Evolutionary conservation across 1,140 invertebrate species (phyloP), one percentile per base, ranked within the genome.

Genomic region (Uloborus diversus): DNA sequence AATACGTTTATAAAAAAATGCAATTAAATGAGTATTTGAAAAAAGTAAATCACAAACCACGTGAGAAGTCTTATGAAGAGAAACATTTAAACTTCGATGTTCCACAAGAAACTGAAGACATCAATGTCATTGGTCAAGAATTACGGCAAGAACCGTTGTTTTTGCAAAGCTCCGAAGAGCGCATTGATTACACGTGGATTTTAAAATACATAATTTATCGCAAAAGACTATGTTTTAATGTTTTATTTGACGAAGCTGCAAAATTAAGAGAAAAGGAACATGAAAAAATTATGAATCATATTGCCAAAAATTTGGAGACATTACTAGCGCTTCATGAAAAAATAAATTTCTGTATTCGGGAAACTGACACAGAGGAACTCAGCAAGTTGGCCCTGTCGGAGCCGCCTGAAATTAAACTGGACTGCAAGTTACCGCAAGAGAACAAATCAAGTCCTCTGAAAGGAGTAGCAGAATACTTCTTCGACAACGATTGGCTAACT

Each of bases 191-290:
- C 23, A 47, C 32, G 11, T 37, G 4, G 1, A 65, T 57, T 27
- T 17, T 78, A 37, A 32, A 66, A 23, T 78, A 78, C 17, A 66
- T 78, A n/a, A 57, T 78, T 30, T 33, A 37, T 65, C 61, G 17
- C 4, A 66, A 78, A 25, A 65, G 51, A 42, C 5, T 37, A 13
- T 9, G 47, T 20, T 78, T 78, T 30, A 78, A 78, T 28, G 33
- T 27, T 1, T n/a, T 20, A 3, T 65, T 78, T 66, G 20, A 78
- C 3, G 14, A 66, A 0, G 14, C 56, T 9, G n/a, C 56, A 4
- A 17, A 66, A n/a, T 14, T 57, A 14, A 65, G 42, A 37, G 56
- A 35, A 17, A 56, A 20, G 51, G 23, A 66, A 23, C n/a, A n/a
- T n/a, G n/a, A n/a, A n/a, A n/a, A n/a, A n/a, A 57, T 65, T 17